These are phyloP conservation scores for Quiscalus mexicanus DNA, from an alignment of 2,113 vertebrate species.

Conservation along the genomic window DNA sequence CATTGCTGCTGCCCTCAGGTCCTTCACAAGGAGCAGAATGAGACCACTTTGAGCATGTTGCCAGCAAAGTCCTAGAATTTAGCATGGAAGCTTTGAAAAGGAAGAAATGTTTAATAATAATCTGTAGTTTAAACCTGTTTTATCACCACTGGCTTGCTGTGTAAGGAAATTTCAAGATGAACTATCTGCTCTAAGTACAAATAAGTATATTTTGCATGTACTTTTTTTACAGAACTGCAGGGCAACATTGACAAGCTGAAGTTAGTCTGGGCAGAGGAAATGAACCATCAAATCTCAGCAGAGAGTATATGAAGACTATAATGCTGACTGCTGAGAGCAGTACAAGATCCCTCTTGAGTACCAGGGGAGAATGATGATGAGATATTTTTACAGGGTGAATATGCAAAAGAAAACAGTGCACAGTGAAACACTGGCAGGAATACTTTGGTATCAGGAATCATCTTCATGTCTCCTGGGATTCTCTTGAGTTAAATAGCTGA, in stretches of 20 bases:
- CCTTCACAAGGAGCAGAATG: not conserved
- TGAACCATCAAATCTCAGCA: slow-evolving; percentile 54
- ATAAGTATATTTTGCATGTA: slow-evolving; percentile 16
- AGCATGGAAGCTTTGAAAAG: not conserved
- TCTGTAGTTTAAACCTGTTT: not conserved
- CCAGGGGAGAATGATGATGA: slow-evolving; percentile 28
- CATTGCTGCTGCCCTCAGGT: not conserved
- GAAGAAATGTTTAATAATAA: not conserved
- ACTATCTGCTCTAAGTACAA: not conserved
- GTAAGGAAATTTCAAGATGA: slow-evolving; percentile 5
- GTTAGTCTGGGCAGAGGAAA: slow-evolving; percentile 51
- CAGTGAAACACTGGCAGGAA: not conserved
- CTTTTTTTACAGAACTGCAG: not conserved
- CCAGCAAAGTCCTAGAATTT: not conserved
- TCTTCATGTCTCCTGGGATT: slow-evolving; percentile 2
- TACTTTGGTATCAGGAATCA: not conserved
- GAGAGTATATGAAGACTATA: slow-evolving; percentile 16
- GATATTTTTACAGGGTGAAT: not conserved
- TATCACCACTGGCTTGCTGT: not conserved
- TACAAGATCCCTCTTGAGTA: not conserved
- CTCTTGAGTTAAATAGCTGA: not conserved
- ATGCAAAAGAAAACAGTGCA: slow-evolving; percentile 13
- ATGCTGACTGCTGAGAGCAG: slow-evolving; percentile 31
- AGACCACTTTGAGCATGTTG: not conserved
- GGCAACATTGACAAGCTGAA: slow-evolving; percentile 20